phyloP scores from a whole-genome alignment of 2,113 vertebrate species.

The Lepus timidus region DNA sequence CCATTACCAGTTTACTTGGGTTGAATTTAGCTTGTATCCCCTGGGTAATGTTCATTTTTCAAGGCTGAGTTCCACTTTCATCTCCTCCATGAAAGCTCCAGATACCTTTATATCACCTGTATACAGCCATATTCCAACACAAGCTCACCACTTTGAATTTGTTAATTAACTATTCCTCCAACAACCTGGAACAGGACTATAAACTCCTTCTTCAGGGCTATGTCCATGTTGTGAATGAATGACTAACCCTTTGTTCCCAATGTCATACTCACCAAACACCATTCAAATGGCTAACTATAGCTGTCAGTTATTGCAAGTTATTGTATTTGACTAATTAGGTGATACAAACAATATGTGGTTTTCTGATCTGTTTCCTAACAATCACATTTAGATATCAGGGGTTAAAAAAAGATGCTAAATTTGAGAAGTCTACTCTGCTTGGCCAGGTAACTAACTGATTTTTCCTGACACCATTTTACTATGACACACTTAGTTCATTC shows the following conservation, averaged over 20 bases:
- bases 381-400: not conserved
- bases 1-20: not conserved
- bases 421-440: not conserved
- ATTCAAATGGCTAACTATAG: not conserved
- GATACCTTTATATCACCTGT: too few species aligned
- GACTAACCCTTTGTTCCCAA: not conserved
- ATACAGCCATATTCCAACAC: not conserved
- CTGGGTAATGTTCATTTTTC: not conserved
- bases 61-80: not conserved
- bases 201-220: not conserved
- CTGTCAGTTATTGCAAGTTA: not conserved
- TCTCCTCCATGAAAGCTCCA: not conserved
- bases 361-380: not conserved
- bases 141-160: not conserved
- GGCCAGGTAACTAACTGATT: not conserved
- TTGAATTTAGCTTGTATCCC: not conserved
- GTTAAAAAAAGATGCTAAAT: not conserved
- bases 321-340: not conserved
- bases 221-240: not conserved
- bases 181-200: not conserved
- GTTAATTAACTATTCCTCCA: not conserved
- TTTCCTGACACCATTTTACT: not conserved
- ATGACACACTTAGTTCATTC: not conserved
- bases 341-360: not conserved
- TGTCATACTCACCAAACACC: not conserved